These are phyloP conservation scores for Coptodon bakossiorum DNA, from an alignment of 2,113 vertebrate species.

Conservation along the genomic window DNA sequence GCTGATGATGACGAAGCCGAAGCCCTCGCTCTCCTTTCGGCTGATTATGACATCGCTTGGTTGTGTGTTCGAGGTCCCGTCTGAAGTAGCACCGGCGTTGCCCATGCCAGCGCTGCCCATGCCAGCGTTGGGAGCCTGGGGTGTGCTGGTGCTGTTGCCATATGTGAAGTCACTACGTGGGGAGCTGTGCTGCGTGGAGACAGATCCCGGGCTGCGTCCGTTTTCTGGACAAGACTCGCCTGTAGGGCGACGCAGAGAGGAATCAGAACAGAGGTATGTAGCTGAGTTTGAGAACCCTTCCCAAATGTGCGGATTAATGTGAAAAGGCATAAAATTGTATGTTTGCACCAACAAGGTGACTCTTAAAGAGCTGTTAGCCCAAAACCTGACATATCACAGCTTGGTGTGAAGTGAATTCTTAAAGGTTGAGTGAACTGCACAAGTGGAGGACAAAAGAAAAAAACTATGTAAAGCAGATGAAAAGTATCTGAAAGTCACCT, in stretches of 20 bases:
- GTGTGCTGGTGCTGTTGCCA: constrained; percentile 76
- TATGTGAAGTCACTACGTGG: constrained; percentile 88
- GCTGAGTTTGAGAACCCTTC: not conserved
- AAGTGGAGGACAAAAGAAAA: not conserved
- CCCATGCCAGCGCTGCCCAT: not conserved
- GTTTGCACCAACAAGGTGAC: not conserved
- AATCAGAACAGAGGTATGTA: not conserved
- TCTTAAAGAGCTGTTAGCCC: not conserved
- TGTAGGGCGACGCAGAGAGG: constrained; percentile 43
- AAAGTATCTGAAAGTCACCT: not conserved
- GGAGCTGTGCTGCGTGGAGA: constrained; percentile 95
- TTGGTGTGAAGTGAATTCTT: not conserved
- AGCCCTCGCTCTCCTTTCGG: constrained; percentile 95
- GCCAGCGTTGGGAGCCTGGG: not conserved
- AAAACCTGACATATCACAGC: not conserved
- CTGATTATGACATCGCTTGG: constrained; percentile 89
- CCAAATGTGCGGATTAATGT: not conserved
- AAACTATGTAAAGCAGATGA: not conserved
- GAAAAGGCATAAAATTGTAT: not conserved
- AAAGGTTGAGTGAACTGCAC: not conserved
- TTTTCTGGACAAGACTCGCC: constrained; percentile 91
- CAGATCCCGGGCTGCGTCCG: constrained; percentile 88
- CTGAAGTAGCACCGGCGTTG: constrained; percentile 52
- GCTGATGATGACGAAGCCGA: constrained; percentile 98
- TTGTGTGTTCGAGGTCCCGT: constrained; percentile 78